A percentile compares a stretch with the other conserved stretches of the same genome.
Evolutionary conservation across 2,113 vertebrate species (phyloP).

Genomic region (Eclectus roratus): DNA sequence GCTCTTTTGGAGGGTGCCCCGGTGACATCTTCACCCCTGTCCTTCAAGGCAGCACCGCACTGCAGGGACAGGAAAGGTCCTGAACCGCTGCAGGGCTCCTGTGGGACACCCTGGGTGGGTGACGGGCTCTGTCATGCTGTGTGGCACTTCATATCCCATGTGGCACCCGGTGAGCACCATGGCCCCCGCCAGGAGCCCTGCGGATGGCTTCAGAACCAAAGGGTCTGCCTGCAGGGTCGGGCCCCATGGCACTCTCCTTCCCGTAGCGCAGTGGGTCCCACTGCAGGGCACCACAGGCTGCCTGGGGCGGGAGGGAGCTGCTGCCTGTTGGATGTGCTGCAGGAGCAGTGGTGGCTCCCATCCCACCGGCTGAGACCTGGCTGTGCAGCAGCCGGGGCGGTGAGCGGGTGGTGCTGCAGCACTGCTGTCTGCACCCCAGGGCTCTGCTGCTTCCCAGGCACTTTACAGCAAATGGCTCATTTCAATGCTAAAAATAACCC

Average conservation of each 20-base stretch:
- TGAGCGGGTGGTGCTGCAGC: not conserved
- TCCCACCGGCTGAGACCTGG: not conserved
- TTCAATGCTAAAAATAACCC: conserved; percentile 1
- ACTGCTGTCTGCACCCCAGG: not conserved
- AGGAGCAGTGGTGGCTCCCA: rapidly evolving
- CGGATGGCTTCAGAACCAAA: rapidly evolving
- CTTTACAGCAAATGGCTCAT: not conserved
- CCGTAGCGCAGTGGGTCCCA: not conserved
- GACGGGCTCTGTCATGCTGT: rapidly evolving
- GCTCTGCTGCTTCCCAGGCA: not conserved
- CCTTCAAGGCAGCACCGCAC: not conserved
- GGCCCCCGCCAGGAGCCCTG: not conserved
- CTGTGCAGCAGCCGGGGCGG: rapidly evolving
- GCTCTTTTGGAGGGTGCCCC: rapidly evolving
- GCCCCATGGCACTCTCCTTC: not conserved
- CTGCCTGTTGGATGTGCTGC: not conserved
- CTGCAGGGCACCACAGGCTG: not conserved
- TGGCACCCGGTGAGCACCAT: rapidly evolving
- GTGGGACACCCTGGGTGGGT: rapidly evolving
- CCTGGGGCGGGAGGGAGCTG: not conserved
- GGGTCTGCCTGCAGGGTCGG: rapidly evolving
- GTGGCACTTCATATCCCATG: not conserved
- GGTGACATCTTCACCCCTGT: not conserved
- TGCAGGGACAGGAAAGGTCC: rapidly evolving
- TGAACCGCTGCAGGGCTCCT: not conserved